Evolutionary conservation across 2,888 invertebrate genomes (phyloP).

Genomic region (Chromoteleia sp.): DNA sequence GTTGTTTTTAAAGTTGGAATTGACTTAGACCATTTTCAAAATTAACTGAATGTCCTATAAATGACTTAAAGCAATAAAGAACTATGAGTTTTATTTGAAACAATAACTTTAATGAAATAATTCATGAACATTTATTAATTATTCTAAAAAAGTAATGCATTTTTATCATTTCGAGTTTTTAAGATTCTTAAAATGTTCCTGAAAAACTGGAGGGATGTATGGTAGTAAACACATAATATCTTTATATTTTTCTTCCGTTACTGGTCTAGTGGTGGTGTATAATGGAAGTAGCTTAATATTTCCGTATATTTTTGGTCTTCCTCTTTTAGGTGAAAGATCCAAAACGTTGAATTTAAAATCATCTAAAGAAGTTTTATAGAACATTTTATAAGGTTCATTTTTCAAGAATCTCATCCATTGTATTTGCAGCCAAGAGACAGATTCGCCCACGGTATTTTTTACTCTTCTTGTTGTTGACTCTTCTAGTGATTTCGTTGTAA

Average conservation of each 20-base stretch:
- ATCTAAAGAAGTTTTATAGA: conserved; percentile 57
- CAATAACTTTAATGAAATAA: conserved; percentile 35
- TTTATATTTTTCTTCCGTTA: conserved; percentile 30
- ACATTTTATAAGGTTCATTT: too few species aligned
- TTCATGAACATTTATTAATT: conserved; percentile 21
- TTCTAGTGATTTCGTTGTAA: conserved; percentile 5
- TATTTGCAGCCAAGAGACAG: conserved; percentile 56
- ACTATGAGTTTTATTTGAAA: conserved; percentile 9
- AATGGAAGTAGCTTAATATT: conserved; percentile 30
- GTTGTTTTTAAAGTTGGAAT: conserved; percentile 13
- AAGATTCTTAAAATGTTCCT: conserved; percentile 38
- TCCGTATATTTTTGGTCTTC: background rate
- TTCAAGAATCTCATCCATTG: conserved; percentile 43
- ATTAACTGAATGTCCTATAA: conserved; percentile 15
- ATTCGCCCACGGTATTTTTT: conserved; percentile 45
- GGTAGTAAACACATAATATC: conserved; percentile 30
- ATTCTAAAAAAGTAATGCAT: conserved; percentile 4
- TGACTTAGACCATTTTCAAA: conserved; percentile 18
- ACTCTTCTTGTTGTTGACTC: conserved; percentile 46
- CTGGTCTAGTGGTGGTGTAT: conserved; percentile 27
- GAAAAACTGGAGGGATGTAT: conserved; percentile 21
- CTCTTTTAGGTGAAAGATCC: too few species aligned
- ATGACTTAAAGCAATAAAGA: too few species aligned
- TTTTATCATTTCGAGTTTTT: conserved; percentile 5
- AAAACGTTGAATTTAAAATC: conserved; percentile 21